Evolutionary conservation across 2,113 vertebrate species (phyloP), one percentile per base, ranked within the genome.

Genomic region (Balaeniceps rex): DNA sequence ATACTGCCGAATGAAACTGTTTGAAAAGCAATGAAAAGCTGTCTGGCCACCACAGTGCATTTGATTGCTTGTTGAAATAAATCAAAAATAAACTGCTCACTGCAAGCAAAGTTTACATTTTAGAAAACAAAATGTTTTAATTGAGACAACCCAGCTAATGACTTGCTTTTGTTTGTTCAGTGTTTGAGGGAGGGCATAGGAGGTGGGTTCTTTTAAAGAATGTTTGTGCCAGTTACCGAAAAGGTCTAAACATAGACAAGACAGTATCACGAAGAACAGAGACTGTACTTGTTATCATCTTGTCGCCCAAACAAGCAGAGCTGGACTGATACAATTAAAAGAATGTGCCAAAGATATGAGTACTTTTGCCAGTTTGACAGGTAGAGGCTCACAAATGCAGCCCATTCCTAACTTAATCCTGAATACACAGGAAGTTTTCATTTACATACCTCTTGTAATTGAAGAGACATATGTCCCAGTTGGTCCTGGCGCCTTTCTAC

Each of bases 371-470:
- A 78, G 14, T 84, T 71, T 76, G 24, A 87, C 61, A 91, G n/a
- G 34, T 55, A 68, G 4, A 60, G 52, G 52, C 7, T 82, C 47
- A 75, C 17, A 87, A 92, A 84, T 16, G 29, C 34, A 84, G n/a
- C 14, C 76, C 3, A 3, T 40, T 84, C 18, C 26, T 51, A 68
- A 79, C 42, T n/a, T 42, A 54, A 79, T 40, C 29, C n/a, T 38
- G 44, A 87, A 64, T 11, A 61, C 11, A n/a, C 5, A 24, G 21
- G 42, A 84, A 81, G 40, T 14, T 47, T 60, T 29, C 21, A 34
- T 34, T 83, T 83, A 88, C 92, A 83, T 97, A 99, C 99, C 99
- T 99, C 98, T 97, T 99, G 99, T 29, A 98, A 97, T 4, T 99
- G 98, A 33, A 98, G 92, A 80, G 99, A 99, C 97, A 98, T 61